Evolutionary conservation across 1,140 invertebrate genomes (phyloP).

Genomic region (Diorhabda carinulata): DNA sequence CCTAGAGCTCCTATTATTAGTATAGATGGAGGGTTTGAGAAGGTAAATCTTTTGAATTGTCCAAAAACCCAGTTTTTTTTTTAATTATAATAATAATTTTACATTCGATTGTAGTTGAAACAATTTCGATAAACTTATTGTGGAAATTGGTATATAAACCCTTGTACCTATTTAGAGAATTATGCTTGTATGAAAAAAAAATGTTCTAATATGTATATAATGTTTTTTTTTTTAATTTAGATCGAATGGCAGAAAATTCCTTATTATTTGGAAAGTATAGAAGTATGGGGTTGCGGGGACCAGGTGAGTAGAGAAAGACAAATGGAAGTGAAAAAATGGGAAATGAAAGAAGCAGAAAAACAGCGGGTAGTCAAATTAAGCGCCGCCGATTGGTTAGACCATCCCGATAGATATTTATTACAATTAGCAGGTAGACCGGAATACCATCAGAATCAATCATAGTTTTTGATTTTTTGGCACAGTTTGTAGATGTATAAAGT

Average conservation of each 20-base stretch:
- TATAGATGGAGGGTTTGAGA: constrained; percentile 69
- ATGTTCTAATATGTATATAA: not conserved
- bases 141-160: not conserved
- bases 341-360: constrained; percentile 79
- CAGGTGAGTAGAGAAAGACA: constrained; percentile 69
- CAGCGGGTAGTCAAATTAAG: constrained; percentile 76
- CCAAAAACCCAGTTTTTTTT: too few relatives aligned
- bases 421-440: constrained; percentile 77
- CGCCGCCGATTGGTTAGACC: constrained; percentile 83
- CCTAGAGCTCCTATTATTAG: constrained; percentile 69
- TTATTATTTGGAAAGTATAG: constrained; percentile 57
- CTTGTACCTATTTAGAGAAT: not conserved
- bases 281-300: constrained; percentile 86
- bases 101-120: too few relatives aligned
- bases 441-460: constrained; percentile 54
- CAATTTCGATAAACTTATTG: not conserved
- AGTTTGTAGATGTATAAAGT: not conserved
- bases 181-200: too few relatives aligned
- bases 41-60: constrained; percentile 42
- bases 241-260: constrained; percentile 62
- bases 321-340: constrained; percentile 85
- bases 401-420: constrained; percentile 83
- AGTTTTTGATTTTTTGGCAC: not conserved
- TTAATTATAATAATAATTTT: too few relatives aligned
- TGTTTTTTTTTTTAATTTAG: constrained; percentile 14